Percentiles rank a stretch among this genome's conserved stretches.
phyloP scores from a whole-genome alignment of 2,113 vertebrate genomes.

The Brienomyrus brachyistius region DNA sequence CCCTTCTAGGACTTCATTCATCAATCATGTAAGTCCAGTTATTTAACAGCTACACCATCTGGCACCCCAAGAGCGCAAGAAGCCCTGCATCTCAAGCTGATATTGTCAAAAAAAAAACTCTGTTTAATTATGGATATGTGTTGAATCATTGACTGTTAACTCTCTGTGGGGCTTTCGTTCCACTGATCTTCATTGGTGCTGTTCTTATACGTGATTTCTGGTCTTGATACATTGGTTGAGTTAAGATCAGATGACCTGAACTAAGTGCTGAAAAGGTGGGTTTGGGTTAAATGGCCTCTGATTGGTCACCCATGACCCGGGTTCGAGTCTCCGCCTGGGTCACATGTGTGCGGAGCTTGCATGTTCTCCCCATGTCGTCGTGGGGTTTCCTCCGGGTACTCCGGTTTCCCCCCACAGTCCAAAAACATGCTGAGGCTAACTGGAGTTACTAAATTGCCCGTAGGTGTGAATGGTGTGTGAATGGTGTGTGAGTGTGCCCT shows the following conservation, averaged over 20 bases:
- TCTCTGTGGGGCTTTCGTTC: neutral
- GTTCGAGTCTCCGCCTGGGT: no score
- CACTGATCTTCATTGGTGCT: neutral
- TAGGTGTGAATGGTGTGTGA: no score
- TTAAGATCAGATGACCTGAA: neutral
- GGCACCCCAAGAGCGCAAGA: neutral
- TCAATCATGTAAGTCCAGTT: neutral
- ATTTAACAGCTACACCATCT: neutral
- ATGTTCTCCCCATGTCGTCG: no score
- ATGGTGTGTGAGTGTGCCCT: no score
- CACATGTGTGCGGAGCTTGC: no score
- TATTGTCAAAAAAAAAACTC: neutral
- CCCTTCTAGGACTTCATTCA: neutral
- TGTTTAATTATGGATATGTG: neutral
- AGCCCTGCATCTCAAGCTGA: neutral
- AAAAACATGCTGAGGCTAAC: no score
- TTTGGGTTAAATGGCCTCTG: neutral
- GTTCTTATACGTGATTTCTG: neutral
- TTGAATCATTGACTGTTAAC: conserved; percentile 2
- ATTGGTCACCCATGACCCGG: neutral
- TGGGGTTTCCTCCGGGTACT: no score
- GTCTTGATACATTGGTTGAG: neutral
- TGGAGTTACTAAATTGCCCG: no score
- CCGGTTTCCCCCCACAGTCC: no score
- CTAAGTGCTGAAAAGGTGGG: neutral